Base-by-base conservation (phyloP, 1,140 invertebrate species). In the Drosophila micromelanica region DNA sequence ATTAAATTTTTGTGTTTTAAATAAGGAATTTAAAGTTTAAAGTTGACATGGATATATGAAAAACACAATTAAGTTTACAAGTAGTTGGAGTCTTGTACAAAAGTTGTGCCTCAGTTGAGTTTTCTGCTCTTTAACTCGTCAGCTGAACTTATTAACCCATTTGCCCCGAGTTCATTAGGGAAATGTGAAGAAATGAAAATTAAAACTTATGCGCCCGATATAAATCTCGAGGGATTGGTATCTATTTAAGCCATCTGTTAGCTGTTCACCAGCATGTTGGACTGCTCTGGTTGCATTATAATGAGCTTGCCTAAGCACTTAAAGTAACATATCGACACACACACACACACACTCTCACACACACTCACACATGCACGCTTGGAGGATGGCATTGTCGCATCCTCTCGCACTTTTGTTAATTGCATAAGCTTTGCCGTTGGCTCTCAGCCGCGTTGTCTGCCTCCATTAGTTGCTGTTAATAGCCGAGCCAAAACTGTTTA, bases 381-480 rank as follows among this genome's bases (percentile, higher is more conserved):
- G 5, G 12, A 38, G 12, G 13, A 13, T 43, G 42, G 5, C 42
- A 43, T n/a, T 30, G 20, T 9, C 20, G 37, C 11, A n/a, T 38
- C 12, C 37, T 70, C 51, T 32, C 38, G 60, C 77, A 69, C 60
- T 81, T 49, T 55, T 63, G 59, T 75, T 82, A 87, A 86, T 86
- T 86, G 78, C 82, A 86, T 86, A 82, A 86, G 67, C 71, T 52
- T 76, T 63, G 46, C 42, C 74, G 20, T 43, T 43, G 64, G 40
- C 64, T 35, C 35, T 30, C 27, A 12, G 30, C 20, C n/a, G 40
- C 43, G 51, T 45, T 63, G 64, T 73, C 82, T 87, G 82, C 63
- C 55, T 87, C 81, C 81, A 87, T 87, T 87, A 82, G 82, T 76
- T 60, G 68, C 72, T 78, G 64, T 73, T 86, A 87, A 86, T 87